Percentiles rank a stretch among this genome's conserved stretches.
Conservation (phyloP, 2,888 invertebrate genomes). For the Punctoribates punctum region DNA sequence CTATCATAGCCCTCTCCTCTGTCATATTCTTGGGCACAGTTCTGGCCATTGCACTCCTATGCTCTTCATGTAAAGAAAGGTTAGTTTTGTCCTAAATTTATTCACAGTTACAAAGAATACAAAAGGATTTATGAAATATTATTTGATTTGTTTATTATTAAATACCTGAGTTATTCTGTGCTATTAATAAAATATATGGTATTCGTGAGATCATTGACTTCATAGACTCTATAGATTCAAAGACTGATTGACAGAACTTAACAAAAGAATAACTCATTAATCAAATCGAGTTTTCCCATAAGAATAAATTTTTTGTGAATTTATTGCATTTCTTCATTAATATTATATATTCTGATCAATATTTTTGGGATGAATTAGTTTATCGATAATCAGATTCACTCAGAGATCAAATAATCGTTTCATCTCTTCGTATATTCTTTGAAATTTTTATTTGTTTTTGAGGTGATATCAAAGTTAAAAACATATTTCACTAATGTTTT, state of each 20-base stretch:
- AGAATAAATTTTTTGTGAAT: too few relatives aligned
- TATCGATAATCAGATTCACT: neutral
- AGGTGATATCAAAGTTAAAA: too few relatives aligned
- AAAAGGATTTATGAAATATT: too few relatives aligned
- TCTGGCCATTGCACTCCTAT: constrained; percentile 62
- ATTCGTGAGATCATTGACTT: too few relatives aligned
- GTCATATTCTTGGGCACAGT: constrained; percentile 76
- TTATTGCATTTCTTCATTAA: neutral
- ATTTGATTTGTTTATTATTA: too few relatives aligned
- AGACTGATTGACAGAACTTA: neutral
- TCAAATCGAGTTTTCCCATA: neutral
- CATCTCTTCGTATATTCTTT: neutral
- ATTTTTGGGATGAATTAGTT: neutral
- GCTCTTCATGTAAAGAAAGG: constrained; percentile 50
- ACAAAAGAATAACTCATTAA: constrained; percentile 7
- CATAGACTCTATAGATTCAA: too few relatives aligned
- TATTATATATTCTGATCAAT: neutral
- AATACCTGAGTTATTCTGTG: too few relatives aligned
- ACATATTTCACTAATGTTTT: too few relatives aligned
- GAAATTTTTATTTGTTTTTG: too few relatives aligned
- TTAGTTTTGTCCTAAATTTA: neutral
- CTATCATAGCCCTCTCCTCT: constrained; percentile 73
- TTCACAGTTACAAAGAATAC: neutral
- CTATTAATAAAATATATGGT: too few relatives aligned
- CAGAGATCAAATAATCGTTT: too few relatives aligned